Conservation (phyloP, 1,140 invertebrate genomes). For the Pachyrhynchus sulphureomaculatus region DNA sequence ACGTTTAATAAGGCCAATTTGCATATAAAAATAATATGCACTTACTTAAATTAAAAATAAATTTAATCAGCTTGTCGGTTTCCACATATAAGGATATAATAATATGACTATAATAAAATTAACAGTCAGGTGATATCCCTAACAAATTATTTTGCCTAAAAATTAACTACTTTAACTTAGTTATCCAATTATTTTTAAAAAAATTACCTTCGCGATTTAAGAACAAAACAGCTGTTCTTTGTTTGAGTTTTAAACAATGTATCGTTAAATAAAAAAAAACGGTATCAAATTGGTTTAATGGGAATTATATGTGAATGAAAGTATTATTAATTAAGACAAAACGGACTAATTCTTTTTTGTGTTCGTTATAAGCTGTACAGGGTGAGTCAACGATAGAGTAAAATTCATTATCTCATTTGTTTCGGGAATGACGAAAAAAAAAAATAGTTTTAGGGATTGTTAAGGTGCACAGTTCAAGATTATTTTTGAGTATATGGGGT, state of each 20-base stretch:
- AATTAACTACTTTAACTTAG: not conserved
- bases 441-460: no score
- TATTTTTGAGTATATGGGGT: no score
- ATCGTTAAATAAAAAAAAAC: slow-evolving; percentile 18
- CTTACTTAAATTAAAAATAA: slow-evolving; percentile 4
- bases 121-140: no score
- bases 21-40: not conserved
- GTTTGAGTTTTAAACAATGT: slow-evolving; percentile 7
- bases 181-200: not conserved
- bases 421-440: no score
- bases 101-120: no score
- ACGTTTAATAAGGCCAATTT: slow-evolving; percentile 25
- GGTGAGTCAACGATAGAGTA: no score
- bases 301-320: not conserved
- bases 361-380: not conserved
- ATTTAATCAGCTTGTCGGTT: no score
- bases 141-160: no score
- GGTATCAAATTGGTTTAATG: slow-evolving; percentile 15
- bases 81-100: no score
- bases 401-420: no score
- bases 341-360: not conserved
- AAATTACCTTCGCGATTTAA: not conserved
- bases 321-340: not conserved
- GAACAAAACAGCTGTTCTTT: not conserved
- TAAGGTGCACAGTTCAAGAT: no score